phyloP scores from a whole-genome alignment of 2,888 invertebrate genomes.

The Eubasilissa splendida region DNA sequence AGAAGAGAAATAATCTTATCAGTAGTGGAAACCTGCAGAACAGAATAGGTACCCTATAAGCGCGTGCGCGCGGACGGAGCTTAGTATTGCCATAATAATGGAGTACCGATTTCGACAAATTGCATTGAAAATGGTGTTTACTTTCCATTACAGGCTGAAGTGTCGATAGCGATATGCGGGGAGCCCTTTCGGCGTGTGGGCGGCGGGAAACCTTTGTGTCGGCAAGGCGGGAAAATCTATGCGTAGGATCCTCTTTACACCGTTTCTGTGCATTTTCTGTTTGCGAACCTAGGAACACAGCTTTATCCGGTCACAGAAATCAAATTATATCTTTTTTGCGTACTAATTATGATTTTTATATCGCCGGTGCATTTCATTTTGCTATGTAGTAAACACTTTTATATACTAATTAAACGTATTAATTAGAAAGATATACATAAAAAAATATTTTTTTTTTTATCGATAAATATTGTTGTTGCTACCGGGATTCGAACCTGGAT shows the following conservation, averaged over 20 bases:
- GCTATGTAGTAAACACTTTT: no score
- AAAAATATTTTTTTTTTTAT: no score
- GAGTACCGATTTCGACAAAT: conserved; percentile 58
- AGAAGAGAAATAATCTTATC: no score
- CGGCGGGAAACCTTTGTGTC: conserved; percentile 28
- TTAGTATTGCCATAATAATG: conserved; percentile 55
- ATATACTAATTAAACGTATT: no score
- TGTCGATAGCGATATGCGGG: conserved; percentile 53
- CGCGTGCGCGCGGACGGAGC: conserved; percentile 26
- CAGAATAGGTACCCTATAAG: conserved; percentile 4
- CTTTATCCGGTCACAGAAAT: background rate
- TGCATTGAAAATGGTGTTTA: conserved; percentile 59
- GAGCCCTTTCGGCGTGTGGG: conserved; percentile 21
- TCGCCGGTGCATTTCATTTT: no score
- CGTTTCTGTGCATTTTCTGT: conserved; percentile 16
- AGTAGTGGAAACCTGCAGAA: conserved; percentile 24
- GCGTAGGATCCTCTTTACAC: conserved; percentile 23
- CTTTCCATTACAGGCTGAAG: conserved; percentile 58
- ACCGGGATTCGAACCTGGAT: no score
- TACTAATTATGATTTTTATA: no score
- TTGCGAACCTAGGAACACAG: background rate
- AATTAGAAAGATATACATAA: no score
- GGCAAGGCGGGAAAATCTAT: conserved; percentile 28
- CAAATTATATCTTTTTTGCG: no score
- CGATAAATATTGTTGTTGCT: no score